A percentile compares a stretch with the other conserved stretches of the same genome.
Conservation (phyloP, 2,113 vertebrate genomes). For the Oncorhynchus clarkii region DNA sequence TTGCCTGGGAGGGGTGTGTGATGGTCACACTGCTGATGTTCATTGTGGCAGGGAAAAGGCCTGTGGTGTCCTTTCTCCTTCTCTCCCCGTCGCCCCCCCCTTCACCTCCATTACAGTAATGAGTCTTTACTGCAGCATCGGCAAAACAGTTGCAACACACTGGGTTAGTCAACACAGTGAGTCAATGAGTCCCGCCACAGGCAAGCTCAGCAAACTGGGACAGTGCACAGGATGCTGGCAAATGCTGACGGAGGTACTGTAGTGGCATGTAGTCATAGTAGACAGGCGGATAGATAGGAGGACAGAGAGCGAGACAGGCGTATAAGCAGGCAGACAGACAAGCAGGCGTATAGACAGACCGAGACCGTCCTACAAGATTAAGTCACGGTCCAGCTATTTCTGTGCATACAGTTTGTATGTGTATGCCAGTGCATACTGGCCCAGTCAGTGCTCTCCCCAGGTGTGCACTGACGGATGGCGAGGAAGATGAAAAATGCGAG, state of each 20-base stretch:
- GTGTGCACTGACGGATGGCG: too few species aligned
- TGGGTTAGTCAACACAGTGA: background rate
- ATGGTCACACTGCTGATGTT: constrained; percentile 13
- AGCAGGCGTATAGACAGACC: too few species aligned
- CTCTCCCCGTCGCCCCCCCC: background rate
- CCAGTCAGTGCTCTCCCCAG: too few species aligned
- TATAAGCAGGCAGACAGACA: too few species aligned
- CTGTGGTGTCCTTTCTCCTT: background rate
- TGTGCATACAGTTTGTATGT: too few species aligned
- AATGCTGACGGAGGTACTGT: too few species aligned
- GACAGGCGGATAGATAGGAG: background rate
- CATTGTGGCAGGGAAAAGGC: background rate
- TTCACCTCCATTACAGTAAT: constrained; percentile 44
- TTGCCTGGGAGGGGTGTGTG: background rate
- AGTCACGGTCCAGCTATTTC: too few species aligned
- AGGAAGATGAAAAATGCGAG: too few species aligned
- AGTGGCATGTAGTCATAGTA: background rate
- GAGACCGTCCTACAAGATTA: too few species aligned
- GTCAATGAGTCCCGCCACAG: background rate
- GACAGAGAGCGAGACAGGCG: background rate
- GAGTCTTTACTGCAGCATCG: constrained; percentile 41
- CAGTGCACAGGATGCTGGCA: background rate
- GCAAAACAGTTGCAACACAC: background rate
- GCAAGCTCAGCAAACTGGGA: constrained; percentile 6
- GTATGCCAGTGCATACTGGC: too few species aligned